Evolutionary conservation across 2,888 invertebrate species (phyloP).

Genomic region (Caenorhabditis zanzibari): DNA sequence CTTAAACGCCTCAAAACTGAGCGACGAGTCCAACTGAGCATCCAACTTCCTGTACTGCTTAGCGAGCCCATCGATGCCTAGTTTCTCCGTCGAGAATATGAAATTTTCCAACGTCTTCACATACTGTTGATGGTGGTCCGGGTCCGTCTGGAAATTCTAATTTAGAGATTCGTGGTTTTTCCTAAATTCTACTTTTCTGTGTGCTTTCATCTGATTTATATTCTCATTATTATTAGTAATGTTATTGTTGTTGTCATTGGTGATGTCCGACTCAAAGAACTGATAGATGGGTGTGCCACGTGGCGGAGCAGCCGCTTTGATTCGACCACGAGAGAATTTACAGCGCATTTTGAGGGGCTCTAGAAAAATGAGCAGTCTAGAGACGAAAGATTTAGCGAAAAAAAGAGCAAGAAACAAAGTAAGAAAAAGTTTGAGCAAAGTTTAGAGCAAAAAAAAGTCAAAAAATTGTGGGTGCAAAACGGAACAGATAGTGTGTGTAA

Average conservation of each 20-base stretch:
- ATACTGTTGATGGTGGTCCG: constrained; percentile 19
- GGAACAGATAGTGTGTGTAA: constrained; percentile 23
- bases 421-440: not conserved
- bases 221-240: constrained; percentile 5
- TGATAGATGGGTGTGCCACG: constrained; percentile 64
- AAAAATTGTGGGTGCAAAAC: constrained; percentile 6
- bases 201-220: constrained; percentile 17
- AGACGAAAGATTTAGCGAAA: no score
- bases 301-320: constrained; percentile 58
- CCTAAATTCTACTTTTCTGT: constrained; percentile 18
- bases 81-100: constrained; percentile 62
- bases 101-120: constrained; percentile 64
- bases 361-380: no score
- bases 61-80: constrained; percentile 67
- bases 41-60: constrained; percentile 71
- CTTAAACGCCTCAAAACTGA: constrained; percentile 69
- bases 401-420: not conserved
- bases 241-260: constrained; percentile 29
- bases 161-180: not conserved
- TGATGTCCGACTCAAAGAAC: constrained; percentile 28
- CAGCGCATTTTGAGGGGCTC: constrained; percentile 68
- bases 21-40: constrained; percentile 50
- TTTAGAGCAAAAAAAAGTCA: not conserved
- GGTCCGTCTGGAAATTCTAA: constrained; percentile 21
- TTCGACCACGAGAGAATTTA: constrained; percentile 66